Evolutionary conservation across 2,888 invertebrate species (phyloP), one percentile per base, ranked within the genome.

Genomic region (Eudasyphora cyanicolor): DNA sequence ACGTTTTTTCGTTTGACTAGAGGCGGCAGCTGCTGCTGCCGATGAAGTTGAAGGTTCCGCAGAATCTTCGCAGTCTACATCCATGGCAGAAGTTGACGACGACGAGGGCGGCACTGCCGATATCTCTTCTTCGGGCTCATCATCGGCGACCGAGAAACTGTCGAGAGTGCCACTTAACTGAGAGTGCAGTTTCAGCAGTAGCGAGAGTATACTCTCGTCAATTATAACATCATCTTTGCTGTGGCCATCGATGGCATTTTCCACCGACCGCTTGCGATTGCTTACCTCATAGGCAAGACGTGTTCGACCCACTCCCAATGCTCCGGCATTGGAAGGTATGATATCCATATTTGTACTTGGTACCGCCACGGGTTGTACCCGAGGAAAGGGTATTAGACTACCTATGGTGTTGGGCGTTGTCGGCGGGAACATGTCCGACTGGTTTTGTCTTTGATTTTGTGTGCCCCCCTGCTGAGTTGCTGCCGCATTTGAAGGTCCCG

Each of bases 121-220:
- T 35, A 64, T 73, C 5, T 54, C 71, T 12, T 70, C 76, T 10
- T 79, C 82, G 17, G 83, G 82, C 32, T 87, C 86, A 51, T 87
- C 87, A 81, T 94, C 94, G 69, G 94, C 94, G 19, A 94, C 87
- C 19, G 94, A 93, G 90, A 96, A 98, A 85, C 97, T 97, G 89
- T 98, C 97, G 8, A 96, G 94, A 12, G 94, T 93, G 0, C 97
- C 97, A 0, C 97, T 96, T 51, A 98, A 93, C 90, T 98, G 97
- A 1, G 97, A 97, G 92, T 99, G 98, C 14, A 98, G 93, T 91
- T 97, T 98, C 74, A 98, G 93, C 57, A 99, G 93, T 71, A 98
- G 92, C 0, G 98, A 97, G 86, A 99, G 95, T 85, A 99, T 96
- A 82, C 97, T 98, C 91, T 98, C 97, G 88, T 96, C 96, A 76